Base-by-base conservation (phyloP, 2,888 invertebrate genomes). In the Lagria hirta region DNA sequence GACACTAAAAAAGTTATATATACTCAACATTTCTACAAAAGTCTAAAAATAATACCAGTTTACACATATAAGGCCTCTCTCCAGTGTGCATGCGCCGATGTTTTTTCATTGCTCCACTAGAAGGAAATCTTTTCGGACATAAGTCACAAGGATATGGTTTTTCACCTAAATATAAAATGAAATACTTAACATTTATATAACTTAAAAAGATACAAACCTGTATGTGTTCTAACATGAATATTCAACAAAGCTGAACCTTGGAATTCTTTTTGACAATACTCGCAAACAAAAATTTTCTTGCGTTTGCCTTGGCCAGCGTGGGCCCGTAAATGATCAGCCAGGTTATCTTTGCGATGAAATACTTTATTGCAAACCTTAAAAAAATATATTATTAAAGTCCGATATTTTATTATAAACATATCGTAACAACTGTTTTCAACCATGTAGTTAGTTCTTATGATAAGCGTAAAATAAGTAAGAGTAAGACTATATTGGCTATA, bases 81-180 rank as follows among this genome's bases (percentile, higher is more conserved):
- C 72, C 75, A 2, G 75, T 75, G 50, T 75, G 75, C 62, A 72
- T 74, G 24, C 75, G 61, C 14, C 83, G 72, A 69, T 89, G 89
- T 64, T 89, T 89, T 56, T 84, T 82, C 68, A 88, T 79, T 0
- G 88, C 86, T 12, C 85, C 82, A 54, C 84, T 78, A 0, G 88
- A 85, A 12, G 84, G 80, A 55, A 87, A 88, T 42, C 79, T 75
- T 65, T 84, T 85, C 0, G 82, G 79, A 59, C 89, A 89, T 47
- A 83, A 69, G 61, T 87, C 82, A 66, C 89, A 89, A 48, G 80
- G 76, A 58, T 81, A 86, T 3, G 84, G 84, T 44, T 61, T 64
- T 51, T 73, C 73, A 14, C 73, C 72, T 71, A 43, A 32, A 43
- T 28, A 24, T n/a, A 11, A 16, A 10, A 33, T n/a, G 11, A 27